phyloP scores from a whole-genome alignment of 2,888 invertebrate species.

The Pyrrhia umbra region DNA sequence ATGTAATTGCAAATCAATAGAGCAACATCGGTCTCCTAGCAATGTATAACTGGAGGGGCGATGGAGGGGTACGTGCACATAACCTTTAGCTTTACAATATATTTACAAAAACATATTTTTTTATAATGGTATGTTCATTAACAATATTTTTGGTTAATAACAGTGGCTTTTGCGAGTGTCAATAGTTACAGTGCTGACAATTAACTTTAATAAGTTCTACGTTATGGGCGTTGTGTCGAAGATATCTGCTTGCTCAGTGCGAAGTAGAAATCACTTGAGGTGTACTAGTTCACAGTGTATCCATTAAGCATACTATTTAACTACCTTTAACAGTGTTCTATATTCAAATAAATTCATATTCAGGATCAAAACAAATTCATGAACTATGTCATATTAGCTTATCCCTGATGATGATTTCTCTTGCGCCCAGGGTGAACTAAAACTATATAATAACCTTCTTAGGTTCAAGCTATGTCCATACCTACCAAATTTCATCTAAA shows the following conservation, averaged over 20 bases:
- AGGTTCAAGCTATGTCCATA: too few relatives aligned
- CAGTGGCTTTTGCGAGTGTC: conserved; percentile 38
- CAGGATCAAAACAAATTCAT: too few relatives aligned
- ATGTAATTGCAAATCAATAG: conserved; percentile 66
- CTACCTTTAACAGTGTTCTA: too few relatives aligned
- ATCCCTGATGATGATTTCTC: too few relatives aligned
- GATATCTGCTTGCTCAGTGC: conserved; percentile 8
- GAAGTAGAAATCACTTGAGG: too few relatives aligned
- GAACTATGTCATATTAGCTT: too few relatives aligned
- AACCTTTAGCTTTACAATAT: conserved; percentile 35
- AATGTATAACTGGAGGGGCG: conserved; percentile 62
- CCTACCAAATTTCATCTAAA: too few relatives aligned
- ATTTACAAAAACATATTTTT: conserved; percentile 28
- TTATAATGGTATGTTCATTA: conserved; percentile 16
- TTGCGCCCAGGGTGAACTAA: too few relatives aligned
- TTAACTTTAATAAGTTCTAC: conserved; percentile 3
- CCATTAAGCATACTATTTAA: too few relatives aligned
- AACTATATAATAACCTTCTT: too few relatives aligned
- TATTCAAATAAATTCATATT: too few relatives aligned
- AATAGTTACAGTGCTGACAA: conserved; percentile 11
- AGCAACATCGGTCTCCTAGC: conserved; percentile 71
- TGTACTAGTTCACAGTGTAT: too few relatives aligned
- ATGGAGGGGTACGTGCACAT: conserved; percentile 61
- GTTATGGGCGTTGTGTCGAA: not conserved
- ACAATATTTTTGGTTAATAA: conserved; percentile 11